A percentile compares a stretch with the other conserved stretches of the same genome.
These are phyloP conservation scores for Cybosia mesomella DNA, from an alignment of 2,888 invertebrate species.

Conservation along the genomic window DNA sequence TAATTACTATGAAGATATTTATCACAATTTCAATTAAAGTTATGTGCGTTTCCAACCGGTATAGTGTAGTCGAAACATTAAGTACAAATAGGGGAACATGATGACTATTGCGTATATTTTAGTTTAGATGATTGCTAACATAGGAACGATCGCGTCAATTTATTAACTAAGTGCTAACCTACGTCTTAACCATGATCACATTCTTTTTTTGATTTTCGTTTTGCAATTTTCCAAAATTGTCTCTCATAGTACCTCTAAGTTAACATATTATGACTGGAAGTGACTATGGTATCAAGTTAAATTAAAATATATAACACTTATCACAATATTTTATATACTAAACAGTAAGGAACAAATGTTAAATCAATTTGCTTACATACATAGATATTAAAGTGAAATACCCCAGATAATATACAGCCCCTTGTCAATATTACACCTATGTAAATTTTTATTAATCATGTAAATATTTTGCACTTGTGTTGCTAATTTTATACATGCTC, in stretches of 20 bases:
- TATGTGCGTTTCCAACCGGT: conserved; percentile 64
- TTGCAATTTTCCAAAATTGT: conserved; percentile 67
- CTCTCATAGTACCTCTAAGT: conserved; percentile 76
- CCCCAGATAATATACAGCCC: conserved; percentile 63
- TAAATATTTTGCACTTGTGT: conserved; percentile 50
- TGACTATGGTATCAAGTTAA: conserved; percentile 83
- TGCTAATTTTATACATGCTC: conserved; percentile 45
- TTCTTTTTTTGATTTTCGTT: conserved; percentile 68
- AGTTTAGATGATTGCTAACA: conserved; percentile 70
- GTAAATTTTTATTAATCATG: conserved; percentile 34
- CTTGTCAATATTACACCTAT: conserved; percentile 54
- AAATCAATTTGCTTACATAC: conserved; percentile 59
- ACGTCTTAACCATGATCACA: conserved; percentile 77
- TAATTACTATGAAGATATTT: conserved; percentile 69
- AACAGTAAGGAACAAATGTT: conserved; percentile 77
- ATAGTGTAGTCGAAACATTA: conserved; percentile 71
- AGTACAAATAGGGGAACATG: conserved; percentile 78
- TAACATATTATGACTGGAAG: conserved; percentile 87
- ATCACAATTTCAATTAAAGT: conserved; percentile 80
- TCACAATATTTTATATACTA: conserved; percentile 79
- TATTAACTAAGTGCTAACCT: conserved; percentile 68
- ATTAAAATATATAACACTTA: conserved; percentile 77
- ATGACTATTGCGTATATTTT: conserved; percentile 70
- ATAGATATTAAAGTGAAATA: conserved; percentile 56
- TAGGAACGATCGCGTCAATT: conserved; percentile 80